phyloP scores from a whole-genome alignment of 1,140 invertebrate species.

The Nylanderia fulva region DNA sequence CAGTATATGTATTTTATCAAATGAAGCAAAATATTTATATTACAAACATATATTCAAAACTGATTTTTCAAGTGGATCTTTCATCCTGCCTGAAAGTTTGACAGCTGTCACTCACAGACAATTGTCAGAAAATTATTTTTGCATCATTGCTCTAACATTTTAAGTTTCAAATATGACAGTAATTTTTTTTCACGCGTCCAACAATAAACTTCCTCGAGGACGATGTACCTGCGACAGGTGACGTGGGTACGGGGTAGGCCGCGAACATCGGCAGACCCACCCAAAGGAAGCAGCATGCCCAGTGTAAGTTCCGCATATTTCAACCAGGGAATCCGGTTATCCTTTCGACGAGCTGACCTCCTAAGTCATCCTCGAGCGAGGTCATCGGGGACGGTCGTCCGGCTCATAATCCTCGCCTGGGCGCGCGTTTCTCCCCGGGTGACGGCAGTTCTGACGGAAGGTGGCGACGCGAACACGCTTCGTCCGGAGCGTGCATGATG shows the following conservation, averaged over 20 bases:
- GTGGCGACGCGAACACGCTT: conserved; percentile 42
- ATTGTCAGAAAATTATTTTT: too few species aligned
- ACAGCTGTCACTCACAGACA: too few species aligned
- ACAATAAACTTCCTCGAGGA: too few species aligned
- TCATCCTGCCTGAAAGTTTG: too few species aligned
- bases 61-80: too few species aligned
- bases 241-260: conserved; percentile 77
- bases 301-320: conserved; percentile 75
- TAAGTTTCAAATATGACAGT: too few species aligned
- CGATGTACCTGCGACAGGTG: conserved; percentile 75
- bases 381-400: conserved; percentile 11
- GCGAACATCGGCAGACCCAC: conserved; percentile 79
- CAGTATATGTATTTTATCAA: too few species aligned
- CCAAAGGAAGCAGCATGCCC: conserved; percentile 80
- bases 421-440: conserved; percentile 57
- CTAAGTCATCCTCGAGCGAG: conserved; percentile 74
- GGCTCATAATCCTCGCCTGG: conserved; percentile 71
- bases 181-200: too few species aligned
- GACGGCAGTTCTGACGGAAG: conserved; percentile 32
- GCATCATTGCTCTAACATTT: too few species aligned
- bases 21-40: too few species aligned
- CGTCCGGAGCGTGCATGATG: conserved; percentile 64
- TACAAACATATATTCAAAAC: too few species aligned
- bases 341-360: conserved; percentile 59
- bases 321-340: conserved; percentile 56